Percentiles rank a stretch among this genome's conserved stretches.
phyloP scores from a whole-genome alignment of 2,797 vertebrate genomes.

The Fringilla coelebs region DNA sequence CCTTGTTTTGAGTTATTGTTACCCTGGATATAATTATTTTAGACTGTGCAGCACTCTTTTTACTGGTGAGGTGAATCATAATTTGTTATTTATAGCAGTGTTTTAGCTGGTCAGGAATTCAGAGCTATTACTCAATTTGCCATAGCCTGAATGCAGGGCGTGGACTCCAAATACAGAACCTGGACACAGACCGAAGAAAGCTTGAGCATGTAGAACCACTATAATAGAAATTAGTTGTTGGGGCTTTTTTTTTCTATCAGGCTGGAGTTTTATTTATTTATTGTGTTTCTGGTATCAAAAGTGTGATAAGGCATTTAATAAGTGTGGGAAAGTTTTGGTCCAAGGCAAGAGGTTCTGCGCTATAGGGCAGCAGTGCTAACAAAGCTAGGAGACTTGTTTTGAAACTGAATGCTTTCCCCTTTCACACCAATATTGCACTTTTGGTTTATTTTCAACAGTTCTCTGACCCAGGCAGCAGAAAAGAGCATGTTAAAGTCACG shows the following conservation, averaged over 20 bases:
- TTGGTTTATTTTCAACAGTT: slow-evolving; percentile 43
- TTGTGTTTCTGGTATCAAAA: not conserved
- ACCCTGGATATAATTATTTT: not conserved
- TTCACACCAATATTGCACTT: not conserved
- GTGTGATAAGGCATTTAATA: not conserved
- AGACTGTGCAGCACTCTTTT: not conserved
- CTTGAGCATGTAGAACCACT: not conserved
- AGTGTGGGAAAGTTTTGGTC: not conserved
- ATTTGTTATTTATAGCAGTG: slow-evolving; percentile 41
- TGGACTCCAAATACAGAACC: not conserved
- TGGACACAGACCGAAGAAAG: not conserved
- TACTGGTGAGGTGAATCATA: not conserved
- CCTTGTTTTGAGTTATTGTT: not conserved
- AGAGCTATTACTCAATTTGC: not conserved
- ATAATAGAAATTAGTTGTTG: not conserved
- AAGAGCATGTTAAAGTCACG: slow-evolving; percentile 81
- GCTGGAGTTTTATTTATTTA: not conserved
- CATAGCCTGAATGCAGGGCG: not conserved
- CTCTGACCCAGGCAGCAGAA: slow-evolving; percentile 66
- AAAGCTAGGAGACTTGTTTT: not conserved
- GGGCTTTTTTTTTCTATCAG: not conserved
- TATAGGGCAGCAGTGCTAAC: not conserved
- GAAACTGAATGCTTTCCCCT: not conserved
- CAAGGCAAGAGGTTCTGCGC: not conserved
- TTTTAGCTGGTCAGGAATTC: slow-evolving; percentile 8